phyloP scores from a whole-genome alignment of 2,888 invertebrate species.

The Tenthredo amoena region DNA sequence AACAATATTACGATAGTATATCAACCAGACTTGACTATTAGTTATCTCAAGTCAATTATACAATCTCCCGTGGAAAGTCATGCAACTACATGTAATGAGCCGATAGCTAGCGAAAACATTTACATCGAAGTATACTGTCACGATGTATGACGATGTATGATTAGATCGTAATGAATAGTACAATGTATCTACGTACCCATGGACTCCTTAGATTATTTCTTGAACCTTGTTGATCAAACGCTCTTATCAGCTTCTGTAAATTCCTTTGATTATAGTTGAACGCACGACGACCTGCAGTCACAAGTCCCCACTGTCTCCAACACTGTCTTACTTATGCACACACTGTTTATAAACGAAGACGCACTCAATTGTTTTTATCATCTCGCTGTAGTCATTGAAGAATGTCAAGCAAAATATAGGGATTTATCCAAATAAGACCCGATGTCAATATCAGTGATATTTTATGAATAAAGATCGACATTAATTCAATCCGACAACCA shows the following conservation, averaged over 20 bases:
- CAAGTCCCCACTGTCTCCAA: not conserved
- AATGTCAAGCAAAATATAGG: not conserved
- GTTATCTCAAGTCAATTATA: too few species aligned
- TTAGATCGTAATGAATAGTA: too few species aligned
- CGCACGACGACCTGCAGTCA: not conserved
- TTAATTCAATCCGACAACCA: not conserved
- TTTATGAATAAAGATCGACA: not conserved
- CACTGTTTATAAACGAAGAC: not conserved
- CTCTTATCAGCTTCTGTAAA: not conserved
- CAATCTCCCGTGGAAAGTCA: too few species aligned
- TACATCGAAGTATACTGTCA: too few species aligned
- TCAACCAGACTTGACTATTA: too few species aligned
- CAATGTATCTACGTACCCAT: not conserved
- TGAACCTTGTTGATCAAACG: too few species aligned
- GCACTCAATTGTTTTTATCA: not conserved
- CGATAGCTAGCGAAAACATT: too few species aligned
- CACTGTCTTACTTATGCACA: too few species aligned
- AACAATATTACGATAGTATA: too few species aligned
- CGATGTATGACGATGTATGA: too few species aligned
- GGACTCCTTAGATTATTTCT: not conserved
- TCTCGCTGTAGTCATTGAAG: not conserved
- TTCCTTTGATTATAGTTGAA: not conserved
- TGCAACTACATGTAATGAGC: too few species aligned
- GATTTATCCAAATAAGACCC: not conserved
- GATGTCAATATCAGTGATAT: not conserved